Evolutionary conservation across 2,113 vertebrate species (phyloP).

Genomic region (Cavia porcellus): DNA sequence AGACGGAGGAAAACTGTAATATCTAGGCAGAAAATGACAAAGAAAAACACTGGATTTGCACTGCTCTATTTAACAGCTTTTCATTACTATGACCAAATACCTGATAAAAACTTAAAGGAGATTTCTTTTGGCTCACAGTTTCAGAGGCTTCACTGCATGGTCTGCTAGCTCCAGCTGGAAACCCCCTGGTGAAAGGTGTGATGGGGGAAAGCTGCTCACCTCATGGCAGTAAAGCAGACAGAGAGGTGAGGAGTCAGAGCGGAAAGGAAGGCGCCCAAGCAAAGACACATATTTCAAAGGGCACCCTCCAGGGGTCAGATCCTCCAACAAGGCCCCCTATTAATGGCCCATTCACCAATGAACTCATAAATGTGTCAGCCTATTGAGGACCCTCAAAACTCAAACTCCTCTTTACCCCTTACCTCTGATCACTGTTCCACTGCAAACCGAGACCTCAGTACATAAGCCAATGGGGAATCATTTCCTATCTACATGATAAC

Average conservation of each 20-base stretch:
- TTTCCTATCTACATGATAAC: not conserved
- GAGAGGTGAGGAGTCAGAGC: not conserved
- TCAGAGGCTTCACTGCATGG: not conserved
- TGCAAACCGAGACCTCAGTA: not conserved
- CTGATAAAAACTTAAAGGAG: not conserved
- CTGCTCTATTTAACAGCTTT: not conserved
- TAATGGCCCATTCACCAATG: not conserved
- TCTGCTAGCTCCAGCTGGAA: not conserved
- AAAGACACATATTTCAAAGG: not conserved
- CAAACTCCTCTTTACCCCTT: not conserved
- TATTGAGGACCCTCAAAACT: not conserved
- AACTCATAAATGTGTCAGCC: not conserved
- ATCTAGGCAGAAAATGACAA: slow-evolving; percentile 28
- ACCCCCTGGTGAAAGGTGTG: not conserved
- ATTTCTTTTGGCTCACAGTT: not conserved
- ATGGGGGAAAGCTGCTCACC: not conserved
- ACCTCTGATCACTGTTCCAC: not conserved
- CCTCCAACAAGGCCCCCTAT: not conserved
- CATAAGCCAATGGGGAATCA: not conserved
- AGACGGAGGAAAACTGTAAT: not conserved
- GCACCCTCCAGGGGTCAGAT: not conserved
- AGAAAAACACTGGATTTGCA: not conserved
- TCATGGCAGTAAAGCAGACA: not conserved
- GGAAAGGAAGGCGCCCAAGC: not conserved
- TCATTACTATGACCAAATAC: not conserved